A percentile compares a stretch with the other conserved stretches of the same genome.
phyloP scores from a whole-genome alignment of 1,140 invertebrate species.

The Ruditapes philippinarum region DNA sequence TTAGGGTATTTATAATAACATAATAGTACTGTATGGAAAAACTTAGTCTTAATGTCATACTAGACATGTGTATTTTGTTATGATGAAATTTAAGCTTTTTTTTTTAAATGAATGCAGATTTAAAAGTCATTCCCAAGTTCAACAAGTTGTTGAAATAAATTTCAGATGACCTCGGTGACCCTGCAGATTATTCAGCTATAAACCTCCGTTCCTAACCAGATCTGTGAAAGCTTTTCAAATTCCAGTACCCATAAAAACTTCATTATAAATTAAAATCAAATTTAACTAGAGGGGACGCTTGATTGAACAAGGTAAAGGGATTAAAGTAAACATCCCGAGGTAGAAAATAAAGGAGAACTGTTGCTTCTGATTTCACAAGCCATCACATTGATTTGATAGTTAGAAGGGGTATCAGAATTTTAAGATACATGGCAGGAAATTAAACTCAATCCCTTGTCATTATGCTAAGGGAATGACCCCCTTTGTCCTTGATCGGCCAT shows the following conservation, averaged over 20 bases:
- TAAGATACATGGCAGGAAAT: background rate
- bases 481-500: background rate
- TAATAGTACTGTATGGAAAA: too few relatives aligned
- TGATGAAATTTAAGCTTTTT: too few relatives aligned
- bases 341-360: background rate
- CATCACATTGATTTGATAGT: constrained; percentile 12
- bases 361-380: constrained; percentile 17
- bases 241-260: constrained; percentile 52
- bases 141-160: background rate
- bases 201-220: background rate
- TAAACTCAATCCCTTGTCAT: background rate
- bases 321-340: constrained; percentile 24
- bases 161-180: background rate
- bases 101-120: too few relatives aligned
- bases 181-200: background rate
- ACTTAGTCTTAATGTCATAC: too few relatives aligned
- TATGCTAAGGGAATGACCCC: background rate
- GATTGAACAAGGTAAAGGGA: background rate
- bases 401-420: background rate
- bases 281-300: constrained; percentile 49
- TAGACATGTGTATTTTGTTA: too few relatives aligned
- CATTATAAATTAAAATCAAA: constrained; percentile 64
- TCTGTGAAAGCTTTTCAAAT: background rate
- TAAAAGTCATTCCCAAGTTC: too few relatives aligned
- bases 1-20: too few relatives aligned